Evolutionary conservation across 2,113 vertebrate species (phyloP).

Genomic region (Forbesichthys agassizii): DNA sequence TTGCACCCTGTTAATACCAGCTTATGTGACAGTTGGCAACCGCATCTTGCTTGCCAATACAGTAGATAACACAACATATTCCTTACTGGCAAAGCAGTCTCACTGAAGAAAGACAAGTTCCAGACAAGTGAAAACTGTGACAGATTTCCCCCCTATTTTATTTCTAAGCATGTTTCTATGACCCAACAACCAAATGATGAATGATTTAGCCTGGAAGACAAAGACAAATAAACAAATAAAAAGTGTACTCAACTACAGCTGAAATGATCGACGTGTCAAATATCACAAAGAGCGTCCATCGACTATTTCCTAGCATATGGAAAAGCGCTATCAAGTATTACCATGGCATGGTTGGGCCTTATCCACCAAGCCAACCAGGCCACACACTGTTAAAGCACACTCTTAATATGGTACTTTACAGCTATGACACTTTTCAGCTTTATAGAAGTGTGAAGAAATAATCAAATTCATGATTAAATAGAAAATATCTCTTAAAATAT

Average conservation of each 20-base stretch:
- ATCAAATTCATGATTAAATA: constrained; percentile 78
- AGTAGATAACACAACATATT: not conserved
- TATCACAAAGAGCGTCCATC: constrained; percentile 56
- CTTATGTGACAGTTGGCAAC: no score
- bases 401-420: constrained; percentile 73
- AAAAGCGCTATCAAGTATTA: constrained; percentile 67
- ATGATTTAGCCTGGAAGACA: constrained; percentile 69
- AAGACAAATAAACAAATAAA: constrained; percentile 52
- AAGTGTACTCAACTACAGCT: constrained; percentile 51
- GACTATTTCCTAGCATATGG: constrained; percentile 53
- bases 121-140: constrained; percentile 5
- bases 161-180: constrained; percentile 50
- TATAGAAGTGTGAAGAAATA: constrained; percentile 71
- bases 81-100: not conserved
- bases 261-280: constrained; percentile 48
- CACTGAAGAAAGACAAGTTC: not conserved
- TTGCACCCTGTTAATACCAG: no score
- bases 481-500: constrained; percentile 84
- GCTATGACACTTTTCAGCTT: constrained; percentile 68
- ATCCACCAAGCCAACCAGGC: constrained; percentile 46
- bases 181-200: constrained; percentile 60
- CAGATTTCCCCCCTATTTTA: constrained; percentile 38
- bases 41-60: no score
- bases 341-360: constrained; percentile 59
- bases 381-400: constrained; percentile 67